Base-by-base conservation (phyloP, 2,113 vertebrate species). In the Equus quagga region DNA sequence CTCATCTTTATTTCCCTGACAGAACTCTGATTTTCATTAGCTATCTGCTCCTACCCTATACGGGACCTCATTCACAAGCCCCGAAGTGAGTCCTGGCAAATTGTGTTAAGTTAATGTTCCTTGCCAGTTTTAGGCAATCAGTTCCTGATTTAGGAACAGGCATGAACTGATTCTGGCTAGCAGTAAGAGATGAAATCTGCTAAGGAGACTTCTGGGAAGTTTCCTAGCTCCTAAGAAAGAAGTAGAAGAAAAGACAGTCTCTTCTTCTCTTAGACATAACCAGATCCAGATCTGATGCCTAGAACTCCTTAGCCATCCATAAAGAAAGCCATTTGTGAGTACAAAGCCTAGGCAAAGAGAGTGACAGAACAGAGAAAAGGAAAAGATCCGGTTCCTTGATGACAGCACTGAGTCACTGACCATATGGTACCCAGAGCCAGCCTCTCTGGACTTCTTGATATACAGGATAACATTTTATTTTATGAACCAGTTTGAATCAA, bases 181-280 rank as follows among this genome's bases (percentile, higher is more conserved):
- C 26, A 60, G 26, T 82, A 65, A 62, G 36, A 82, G n/a, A 89
- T 23, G 33, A 83, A 82, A 97, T 51, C 36, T 85, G 28, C 79
- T 67, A 26, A 73, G 46, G 56, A 94, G 65, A 64, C 5, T 81
- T 94, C 9, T 60, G 18, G 36, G 41, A 86, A 60, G 15, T 41
- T 89, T 79, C 69, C 76, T 67, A 83, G 41, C 49, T 90, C 24
- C 31, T 80, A 78, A 69, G 41, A 81, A 60, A 94, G n/a, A 60
- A 88, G 33, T 69, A 26, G 33, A 95, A 85, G 26, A 36, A 92
- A 86, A 85, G 67, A 70, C 2, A 76, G 5, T 56, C 23, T 86
- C 49, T 58, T 79, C 76, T 94, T 89, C 79, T 64, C 80, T 91
- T 54, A 91, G 23, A n/a, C 88, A 46, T 44, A 89, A 62, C 46